Conservation (phyloP, 2,797 vertebrate genomes). For the Neomorphus geoffroyi region DNA sequence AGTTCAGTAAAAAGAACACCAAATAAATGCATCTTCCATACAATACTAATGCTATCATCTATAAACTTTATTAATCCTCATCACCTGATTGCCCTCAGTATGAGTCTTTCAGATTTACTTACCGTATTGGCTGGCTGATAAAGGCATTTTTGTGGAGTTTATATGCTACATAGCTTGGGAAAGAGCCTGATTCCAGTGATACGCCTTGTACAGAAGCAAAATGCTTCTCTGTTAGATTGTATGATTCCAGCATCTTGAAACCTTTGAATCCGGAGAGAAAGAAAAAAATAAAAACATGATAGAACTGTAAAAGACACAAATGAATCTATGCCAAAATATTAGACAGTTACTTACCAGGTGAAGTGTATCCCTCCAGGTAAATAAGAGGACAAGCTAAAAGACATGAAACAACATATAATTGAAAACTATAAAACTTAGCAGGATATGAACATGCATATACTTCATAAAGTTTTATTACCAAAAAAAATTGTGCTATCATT, state of each 20-base stretch:
- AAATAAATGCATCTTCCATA: neutral
- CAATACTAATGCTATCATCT: neutral
- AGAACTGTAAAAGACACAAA: neutral
- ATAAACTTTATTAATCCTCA: neutral
- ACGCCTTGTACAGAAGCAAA: constrained; percentile 88
- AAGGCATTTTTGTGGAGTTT: constrained; percentile 92
- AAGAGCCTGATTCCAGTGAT: constrained; percentile 94
- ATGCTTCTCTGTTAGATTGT: constrained; percentile 93
- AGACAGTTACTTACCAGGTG: constrained; percentile 84
- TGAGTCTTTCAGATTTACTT: constrained; percentile 60
- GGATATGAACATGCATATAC: neutral
- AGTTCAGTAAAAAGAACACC: neutral
- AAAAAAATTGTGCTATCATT: neutral
- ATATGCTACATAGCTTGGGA: constrained; percentile 90
- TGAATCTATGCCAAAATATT: neutral
- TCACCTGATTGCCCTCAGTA: neutral
- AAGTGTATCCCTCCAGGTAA: constrained; percentile 94
- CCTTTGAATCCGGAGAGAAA: constrained; percentile 74
- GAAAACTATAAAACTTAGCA: neutral
- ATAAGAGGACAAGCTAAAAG: constrained; percentile 94
- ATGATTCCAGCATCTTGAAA: constrained; percentile 96
- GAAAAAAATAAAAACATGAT: neutral
- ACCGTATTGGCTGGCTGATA: constrained; percentile 89
- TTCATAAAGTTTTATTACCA: neutral
- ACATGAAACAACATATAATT: constrained; percentile 6